These are phyloP conservation scores for Platypus cylindrus DNA, from an alignment of 2,888 invertebrate genomes.

Conservation along the genomic window DNA sequence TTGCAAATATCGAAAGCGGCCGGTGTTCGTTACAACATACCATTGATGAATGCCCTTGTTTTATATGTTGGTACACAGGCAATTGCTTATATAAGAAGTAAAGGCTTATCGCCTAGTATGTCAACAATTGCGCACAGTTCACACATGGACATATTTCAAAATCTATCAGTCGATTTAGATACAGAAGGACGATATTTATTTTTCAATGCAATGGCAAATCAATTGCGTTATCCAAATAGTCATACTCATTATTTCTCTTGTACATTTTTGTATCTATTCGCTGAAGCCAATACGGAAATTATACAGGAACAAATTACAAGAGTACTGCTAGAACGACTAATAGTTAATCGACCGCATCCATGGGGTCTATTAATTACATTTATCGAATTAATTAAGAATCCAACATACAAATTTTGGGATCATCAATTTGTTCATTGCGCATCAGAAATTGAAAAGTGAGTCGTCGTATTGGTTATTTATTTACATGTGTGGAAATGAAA, in stretches of 20 bases:
- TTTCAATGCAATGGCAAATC: conserved; percentile 97
- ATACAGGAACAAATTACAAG: conserved; percentile 98
- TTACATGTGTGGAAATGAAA: too few relatives aligned
- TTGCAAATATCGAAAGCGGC: conserved; percentile 81
- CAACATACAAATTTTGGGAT: conserved; percentile 96
- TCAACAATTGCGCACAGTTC: conserved; percentile 97
- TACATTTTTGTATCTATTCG: conserved; percentile 90
- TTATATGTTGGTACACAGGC: conserved; percentile 97
- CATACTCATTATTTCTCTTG: conserved; percentile 99
- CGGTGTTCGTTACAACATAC: conserved; percentile 83
- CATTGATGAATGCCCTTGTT: conserved; percentile 92
- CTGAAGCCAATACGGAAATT: conserved; percentile 92
- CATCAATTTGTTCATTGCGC: conserved; percentile 99
- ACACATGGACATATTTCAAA: conserved; percentile 99
- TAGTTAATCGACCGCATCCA: conserved; percentile 97
- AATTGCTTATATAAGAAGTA: conserved; percentile 79
- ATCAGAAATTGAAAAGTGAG: conserved; percentile 97
- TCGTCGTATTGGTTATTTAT: too few relatives aligned
- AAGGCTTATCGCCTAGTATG: conserved; percentile 88
- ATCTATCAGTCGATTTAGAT: conserved; percentile 93
- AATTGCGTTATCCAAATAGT: conserved; percentile 96
- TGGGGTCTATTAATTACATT: conserved; percentile 99
- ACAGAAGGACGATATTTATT: conserved; percentile 96
- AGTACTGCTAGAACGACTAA: conserved; percentile 89
- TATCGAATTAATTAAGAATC: conserved; percentile 98